Evolutionary conservation across 2,113 vertebrate genomes (phyloP).

Genomic region (Spermophilus dauricus): DNA sequence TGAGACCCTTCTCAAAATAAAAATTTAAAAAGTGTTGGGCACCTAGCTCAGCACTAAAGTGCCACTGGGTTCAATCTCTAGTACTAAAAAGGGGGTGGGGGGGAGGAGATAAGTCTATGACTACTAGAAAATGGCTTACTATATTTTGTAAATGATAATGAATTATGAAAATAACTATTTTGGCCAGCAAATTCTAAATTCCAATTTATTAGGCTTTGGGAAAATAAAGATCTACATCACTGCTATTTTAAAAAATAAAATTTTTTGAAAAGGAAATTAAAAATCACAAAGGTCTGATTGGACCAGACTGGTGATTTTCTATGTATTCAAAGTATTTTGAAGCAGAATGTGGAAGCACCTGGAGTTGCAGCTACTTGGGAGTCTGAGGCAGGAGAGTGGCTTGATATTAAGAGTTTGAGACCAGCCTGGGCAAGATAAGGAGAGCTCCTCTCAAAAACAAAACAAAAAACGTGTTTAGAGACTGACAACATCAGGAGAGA

Average conservation of each 20-base stretch:
- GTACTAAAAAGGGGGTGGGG: no score
- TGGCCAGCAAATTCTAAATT: constrained; percentile 33
- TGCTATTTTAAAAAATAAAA: not conserved
- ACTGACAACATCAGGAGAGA: not conserved
- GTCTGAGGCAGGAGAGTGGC: not conserved
- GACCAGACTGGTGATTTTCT: not conserved
- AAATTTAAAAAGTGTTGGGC: no score
- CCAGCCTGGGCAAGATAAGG: not conserved
- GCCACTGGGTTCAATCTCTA: not conserved
- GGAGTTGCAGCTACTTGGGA: not conserved
- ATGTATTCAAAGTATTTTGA: not conserved
- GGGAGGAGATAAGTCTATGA: not conserved
- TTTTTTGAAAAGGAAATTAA: constrained; percentile 35
- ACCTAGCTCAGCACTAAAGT: no score
- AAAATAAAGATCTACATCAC: not conserved
- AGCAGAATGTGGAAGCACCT: not conserved
- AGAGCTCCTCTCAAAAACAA: no score
- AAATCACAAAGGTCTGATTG: not conserved
- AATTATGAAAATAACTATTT: constrained; percentile 28
- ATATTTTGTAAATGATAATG: constrained; percentile 52
- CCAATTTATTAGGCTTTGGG: not conserved
- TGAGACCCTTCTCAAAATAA: no score
- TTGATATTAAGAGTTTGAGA: not conserved
- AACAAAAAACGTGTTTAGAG: not conserved
- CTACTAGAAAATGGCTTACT: not conserved